These are phyloP conservation scores for Spongia lamella DNA, from an alignment of 37 sponge, comb jelly and placozoan species.

Conservation along the genomic window DNA sequence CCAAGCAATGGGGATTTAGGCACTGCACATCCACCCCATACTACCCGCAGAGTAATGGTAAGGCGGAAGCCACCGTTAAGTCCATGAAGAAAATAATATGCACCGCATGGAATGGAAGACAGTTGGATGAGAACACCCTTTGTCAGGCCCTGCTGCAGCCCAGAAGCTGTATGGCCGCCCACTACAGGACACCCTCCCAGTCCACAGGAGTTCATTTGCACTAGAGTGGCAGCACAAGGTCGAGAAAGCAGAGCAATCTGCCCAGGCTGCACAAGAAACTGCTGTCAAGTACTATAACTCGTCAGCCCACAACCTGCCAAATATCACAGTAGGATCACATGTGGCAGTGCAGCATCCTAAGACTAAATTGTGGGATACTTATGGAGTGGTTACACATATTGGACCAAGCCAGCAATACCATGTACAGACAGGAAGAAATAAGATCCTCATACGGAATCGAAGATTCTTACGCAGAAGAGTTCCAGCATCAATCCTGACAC, in stretches of 20 bases:
- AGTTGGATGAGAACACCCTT: neutral
- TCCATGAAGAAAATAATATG: no score
- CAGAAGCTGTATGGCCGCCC: conserved; percentile 7
- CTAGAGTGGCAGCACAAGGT: neutral
- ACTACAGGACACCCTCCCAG: neutral
- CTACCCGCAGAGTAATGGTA: conserved; percentile 4
- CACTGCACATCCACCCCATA: no score
- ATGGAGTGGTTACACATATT: neutral
- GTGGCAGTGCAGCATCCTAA: neutral
- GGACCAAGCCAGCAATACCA: neutral
- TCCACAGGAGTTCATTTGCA: neutral
- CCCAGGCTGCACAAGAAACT: no score
- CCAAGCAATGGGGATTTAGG: conserved; percentile 3
- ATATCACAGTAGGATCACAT: neutral
- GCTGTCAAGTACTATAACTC: neutral
- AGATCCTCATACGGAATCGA: neutral
- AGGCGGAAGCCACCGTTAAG: no score
- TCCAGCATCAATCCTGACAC: neutral
- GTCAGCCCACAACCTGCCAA: neutral
- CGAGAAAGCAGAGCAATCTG: no score
- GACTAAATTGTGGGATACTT: no score
- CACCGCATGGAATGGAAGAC: neutral
- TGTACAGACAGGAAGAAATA: neutral
- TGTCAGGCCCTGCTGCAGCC: no score
- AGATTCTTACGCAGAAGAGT: neutral